Conservation (phyloP, 1,140 invertebrate genomes). For the Polyergus mexicanus region DNA sequence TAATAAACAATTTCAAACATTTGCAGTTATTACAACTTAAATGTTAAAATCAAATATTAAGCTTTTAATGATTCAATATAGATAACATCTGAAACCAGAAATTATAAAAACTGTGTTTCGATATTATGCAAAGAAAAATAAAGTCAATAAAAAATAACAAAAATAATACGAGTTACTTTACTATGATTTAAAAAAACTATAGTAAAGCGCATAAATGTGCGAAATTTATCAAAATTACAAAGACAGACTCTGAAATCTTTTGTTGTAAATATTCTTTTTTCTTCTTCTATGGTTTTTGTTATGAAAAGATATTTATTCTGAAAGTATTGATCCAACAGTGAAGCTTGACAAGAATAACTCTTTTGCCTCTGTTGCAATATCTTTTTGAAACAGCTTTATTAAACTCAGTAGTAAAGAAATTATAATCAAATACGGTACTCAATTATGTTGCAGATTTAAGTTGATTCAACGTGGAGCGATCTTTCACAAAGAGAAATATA, state of each 20-base stretch:
- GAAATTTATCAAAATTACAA: not conserved
- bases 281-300: not conserved
- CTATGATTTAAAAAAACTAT: conserved; percentile 10
- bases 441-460: conserved; percentile 46
- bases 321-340: conserved; percentile 38
- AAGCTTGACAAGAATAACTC: conserved; percentile 51
- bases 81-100: not conserved
- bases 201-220: not conserved
- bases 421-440: conserved; percentile 4
- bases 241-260: not conserved
- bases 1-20: too few relatives aligned
- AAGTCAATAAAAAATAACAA: not conserved
- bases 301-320: conserved; percentile 43
- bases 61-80: not conserved
- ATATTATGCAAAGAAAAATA: conserved; percentile 1
- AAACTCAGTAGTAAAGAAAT: not conserved
- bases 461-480: not conserved
- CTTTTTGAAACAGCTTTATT: not conserved
- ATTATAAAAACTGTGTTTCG: not conserved
- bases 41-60: not conserved
- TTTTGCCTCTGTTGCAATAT: conserved; percentile 12
- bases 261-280: not conserved
- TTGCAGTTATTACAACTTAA: too few relatives aligned
- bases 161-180: not conserved
- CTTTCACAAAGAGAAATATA: conserved; percentile 31